Evolutionary conservation across 1,140 invertebrate genomes (phyloP).

Genomic region (Lasioglossum albipes): DNA sequence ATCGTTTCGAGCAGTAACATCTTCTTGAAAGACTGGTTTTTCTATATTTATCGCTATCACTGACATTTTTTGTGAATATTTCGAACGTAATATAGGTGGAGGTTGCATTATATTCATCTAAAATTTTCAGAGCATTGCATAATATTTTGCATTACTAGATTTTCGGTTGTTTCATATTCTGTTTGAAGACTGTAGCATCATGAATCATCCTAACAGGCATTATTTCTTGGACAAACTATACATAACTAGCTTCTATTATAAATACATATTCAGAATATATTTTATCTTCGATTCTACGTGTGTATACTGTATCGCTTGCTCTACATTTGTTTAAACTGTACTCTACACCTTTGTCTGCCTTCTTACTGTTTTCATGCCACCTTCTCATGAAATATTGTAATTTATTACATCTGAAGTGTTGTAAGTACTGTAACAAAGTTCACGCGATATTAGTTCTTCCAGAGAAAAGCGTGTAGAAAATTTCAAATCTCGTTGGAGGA

Average conservation of each 20-base stretch:
- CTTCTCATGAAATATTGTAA: constrained; percentile 6
- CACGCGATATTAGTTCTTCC: not conserved
- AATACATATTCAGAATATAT: constrained; percentile 45
- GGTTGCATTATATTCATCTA: no score
- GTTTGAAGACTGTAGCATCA: not conserved
- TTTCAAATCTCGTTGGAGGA: not conserved
- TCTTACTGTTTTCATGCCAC: constrained; percentile 41
- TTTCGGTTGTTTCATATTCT: no score
- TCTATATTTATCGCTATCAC: not conserved
- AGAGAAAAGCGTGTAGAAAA: not conserved
- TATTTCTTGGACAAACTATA: constrained; percentile 25
- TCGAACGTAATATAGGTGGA: no score
- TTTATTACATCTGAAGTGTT: not conserved
- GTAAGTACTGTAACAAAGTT: constrained; percentile 22
- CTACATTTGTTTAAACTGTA: constrained; percentile 54
- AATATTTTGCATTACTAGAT: no score
- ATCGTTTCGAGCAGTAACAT: not conserved
- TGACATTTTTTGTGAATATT: not conserved
- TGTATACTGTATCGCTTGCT: constrained; percentile 60
- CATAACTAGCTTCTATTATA: constrained; percentile 44
- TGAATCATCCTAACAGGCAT: constrained; percentile 20
- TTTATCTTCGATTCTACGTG: constrained; percentile 29
- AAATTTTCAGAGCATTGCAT: no score
- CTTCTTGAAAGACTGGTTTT: not conserved
- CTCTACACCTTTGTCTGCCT: constrained; percentile 41